These are phyloP conservation scores for Melangyna quadrimaculata DNA, from an alignment of 2,888 invertebrate genomes.

Conservation along the genomic window DNA sequence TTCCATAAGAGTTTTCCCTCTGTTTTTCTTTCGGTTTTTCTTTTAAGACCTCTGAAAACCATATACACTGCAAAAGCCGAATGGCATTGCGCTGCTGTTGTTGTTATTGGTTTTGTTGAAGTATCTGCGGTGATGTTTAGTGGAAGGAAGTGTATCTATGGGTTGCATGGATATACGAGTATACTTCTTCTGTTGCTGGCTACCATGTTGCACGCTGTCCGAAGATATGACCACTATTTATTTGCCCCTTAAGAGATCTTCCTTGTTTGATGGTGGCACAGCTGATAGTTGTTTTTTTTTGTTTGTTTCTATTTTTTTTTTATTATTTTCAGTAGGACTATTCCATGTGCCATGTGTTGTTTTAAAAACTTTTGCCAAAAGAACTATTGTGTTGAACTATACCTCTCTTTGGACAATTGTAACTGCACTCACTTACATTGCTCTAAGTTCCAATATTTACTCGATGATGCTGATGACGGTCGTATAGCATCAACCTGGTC, in stretches of 20 bases:
- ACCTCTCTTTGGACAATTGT: constrained; percentile 45
- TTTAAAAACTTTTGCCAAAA: constrained; percentile 15
- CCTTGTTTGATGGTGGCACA: constrained; percentile 64
- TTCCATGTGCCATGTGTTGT: constrained; percentile 37
- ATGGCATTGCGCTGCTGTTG: not conserved
- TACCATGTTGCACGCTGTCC: constrained; percentile 59
- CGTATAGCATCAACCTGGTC: not conserved
- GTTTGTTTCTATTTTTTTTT: constrained; percentile 3
- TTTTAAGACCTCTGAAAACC: constrained; percentile 18
- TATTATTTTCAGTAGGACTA: constrained; percentile 26
- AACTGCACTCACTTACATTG: constrained; percentile 38
- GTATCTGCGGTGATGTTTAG: constrained; percentile 43
- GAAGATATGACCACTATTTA: constrained; percentile 69
- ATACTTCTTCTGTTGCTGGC: not conserved
- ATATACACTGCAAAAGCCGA: constrained; percentile 43
- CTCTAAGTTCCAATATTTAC: constrained; percentile 34
- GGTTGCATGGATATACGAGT: constrained; percentile 5
- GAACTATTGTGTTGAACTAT: constrained; percentile 48
- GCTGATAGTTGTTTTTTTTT: constrained; percentile 36
- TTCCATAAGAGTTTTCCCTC: constrained; percentile 66
- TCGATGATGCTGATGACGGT: not conserved
- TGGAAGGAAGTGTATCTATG: constrained; percentile 53
- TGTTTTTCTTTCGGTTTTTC: constrained; percentile 23
- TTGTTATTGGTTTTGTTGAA: not conserved
- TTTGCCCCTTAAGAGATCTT: constrained; percentile 70